Conservation (phyloP, 2,113 vertebrate species). For the Vulpes lagopus region DNA sequence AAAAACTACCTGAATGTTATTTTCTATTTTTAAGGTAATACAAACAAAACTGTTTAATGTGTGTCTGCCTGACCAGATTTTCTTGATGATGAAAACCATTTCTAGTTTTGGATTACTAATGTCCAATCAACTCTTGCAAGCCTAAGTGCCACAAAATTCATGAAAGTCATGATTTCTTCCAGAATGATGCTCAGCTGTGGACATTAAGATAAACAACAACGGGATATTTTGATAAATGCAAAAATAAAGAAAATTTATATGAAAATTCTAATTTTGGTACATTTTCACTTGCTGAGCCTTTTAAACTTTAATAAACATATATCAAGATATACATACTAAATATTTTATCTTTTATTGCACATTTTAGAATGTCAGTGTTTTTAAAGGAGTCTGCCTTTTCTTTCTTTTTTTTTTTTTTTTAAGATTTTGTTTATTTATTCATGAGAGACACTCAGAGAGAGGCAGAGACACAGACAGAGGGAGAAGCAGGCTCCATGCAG, state of each 20-base stretch:
- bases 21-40: conserved; percentile 44
- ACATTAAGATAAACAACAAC: background rate
- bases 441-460: too few species aligned
- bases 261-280: conserved; percentile 15
- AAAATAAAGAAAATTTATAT: conserved; percentile 8
- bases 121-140: background rate
- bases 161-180: background rate
- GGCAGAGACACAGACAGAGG: too few species aligned
- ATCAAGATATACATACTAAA: background rate
- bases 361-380: background rate
- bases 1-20: background rate
- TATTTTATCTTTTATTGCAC: background rate
- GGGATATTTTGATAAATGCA: background rate
- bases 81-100: conserved; percentile 32
- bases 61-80: background rate
- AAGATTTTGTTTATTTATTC: background rate
- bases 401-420: background rate
- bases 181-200: background rate
- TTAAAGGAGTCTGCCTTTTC: background rate
- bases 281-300: background rate
- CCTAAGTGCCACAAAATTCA: conserved; percentile 24
- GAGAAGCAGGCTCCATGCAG: too few species aligned
- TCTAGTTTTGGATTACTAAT: background rate
- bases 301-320: conserved; percentile 32
- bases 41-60: conserved; percentile 1